Evolutionary conservation across 2,113 vertebrate genomes (phyloP).

Genomic region (Eira barbara): DNA sequence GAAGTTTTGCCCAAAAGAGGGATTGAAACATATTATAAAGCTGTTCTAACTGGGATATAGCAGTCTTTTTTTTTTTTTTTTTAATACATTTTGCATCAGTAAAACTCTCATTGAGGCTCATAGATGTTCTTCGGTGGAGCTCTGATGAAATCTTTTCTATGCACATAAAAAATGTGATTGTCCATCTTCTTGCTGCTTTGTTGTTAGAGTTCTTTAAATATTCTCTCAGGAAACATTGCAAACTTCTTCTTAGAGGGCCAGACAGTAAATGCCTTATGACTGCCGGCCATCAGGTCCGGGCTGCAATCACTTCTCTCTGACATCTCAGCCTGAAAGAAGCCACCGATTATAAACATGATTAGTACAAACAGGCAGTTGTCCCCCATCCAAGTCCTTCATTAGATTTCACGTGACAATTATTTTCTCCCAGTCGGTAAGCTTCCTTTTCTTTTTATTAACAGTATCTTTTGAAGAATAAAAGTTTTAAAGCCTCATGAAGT

Average conservation of each 20-base stretch:
- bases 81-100: not conserved
- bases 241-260: not conserved
- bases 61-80: no score
- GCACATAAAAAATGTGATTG: not conserved
- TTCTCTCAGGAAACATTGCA: not conserved
- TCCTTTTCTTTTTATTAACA: not conserved
- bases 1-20: not conserved
- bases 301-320: not conserved
- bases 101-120: not conserved
- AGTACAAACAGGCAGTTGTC: not conserved
- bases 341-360: not conserved
- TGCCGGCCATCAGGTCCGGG: fast-evolving
- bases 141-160: not conserved
- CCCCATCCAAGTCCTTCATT: not conserved
- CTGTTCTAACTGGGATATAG: not conserved
- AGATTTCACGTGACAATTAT: not conserved
- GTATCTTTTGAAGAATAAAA: not conserved
- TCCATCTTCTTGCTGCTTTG: not conserved
- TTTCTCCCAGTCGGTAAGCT: not conserved
- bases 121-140: not conserved
- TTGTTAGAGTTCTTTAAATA: not conserved
- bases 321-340: not conserved
- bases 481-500: not conserved
- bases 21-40: not conserved
- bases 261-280: not conserved